phyloP scores from a whole-genome alignment of 1,140 invertebrate genomes.

The Armadillidium nasatum region DNA sequence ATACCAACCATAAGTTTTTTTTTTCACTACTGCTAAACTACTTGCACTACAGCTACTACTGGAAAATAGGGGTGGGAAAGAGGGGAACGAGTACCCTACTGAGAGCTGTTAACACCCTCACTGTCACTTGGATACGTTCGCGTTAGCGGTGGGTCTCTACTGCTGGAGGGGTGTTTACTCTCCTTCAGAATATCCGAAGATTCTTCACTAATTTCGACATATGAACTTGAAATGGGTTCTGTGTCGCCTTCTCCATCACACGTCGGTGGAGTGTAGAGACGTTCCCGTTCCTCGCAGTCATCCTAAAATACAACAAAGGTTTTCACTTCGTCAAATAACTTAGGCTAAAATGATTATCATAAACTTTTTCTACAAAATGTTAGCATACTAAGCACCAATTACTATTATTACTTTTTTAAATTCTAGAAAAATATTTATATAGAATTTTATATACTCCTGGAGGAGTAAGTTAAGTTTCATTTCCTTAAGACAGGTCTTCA shows the following conservation, averaged over 20 bases:
- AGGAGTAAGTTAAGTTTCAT: no score
- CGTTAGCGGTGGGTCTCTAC: not conserved
- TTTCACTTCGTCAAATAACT: no score
- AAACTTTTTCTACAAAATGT: no score
- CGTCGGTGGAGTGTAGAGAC: not conserved
- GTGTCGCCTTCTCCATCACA: not conserved
- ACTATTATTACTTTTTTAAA: no score
- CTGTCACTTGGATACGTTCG: not conserved
- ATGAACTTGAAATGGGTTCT: not conserved
- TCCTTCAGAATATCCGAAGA: no score
- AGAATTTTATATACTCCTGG: no score
- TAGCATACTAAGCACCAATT: no score
- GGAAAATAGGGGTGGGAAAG: not conserved
- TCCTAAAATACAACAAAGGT: not conserved
- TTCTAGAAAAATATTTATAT: no score
- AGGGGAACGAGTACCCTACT: not conserved
- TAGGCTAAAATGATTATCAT: no score
- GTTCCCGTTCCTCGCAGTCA: not conserved
- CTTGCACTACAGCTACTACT: not conserved
- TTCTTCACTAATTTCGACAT: not conserved
- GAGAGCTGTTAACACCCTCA: not conserved
- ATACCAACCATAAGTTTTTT: no score
- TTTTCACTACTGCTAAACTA: not conserved
- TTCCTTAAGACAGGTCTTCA: no score
- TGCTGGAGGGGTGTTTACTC: not conserved